Evolutionary conservation across 2,888 invertebrate genomes (phyloP).

Genomic region (Napeogenes inachia): DNA sequence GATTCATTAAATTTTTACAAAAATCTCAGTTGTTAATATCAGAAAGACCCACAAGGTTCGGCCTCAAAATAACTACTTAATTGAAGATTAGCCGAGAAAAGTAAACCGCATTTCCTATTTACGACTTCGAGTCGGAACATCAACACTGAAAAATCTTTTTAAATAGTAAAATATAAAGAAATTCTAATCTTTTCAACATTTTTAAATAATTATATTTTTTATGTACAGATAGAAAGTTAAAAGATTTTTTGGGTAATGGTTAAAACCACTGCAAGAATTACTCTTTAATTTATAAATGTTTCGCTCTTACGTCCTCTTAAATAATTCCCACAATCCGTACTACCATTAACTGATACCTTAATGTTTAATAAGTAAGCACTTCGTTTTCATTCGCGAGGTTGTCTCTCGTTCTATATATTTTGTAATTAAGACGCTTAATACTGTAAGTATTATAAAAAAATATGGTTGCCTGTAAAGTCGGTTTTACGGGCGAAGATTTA

Average conservation of each 20-base stretch:
- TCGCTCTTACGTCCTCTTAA: constrained; percentile 40
- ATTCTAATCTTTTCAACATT: too few relatives aligned
- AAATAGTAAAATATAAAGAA: too few relatives aligned
- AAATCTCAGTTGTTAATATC: neutral
- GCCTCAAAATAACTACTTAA: constrained; percentile 19
- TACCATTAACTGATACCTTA: constrained; percentile 45
- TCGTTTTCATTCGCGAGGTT: constrained; percentile 23
- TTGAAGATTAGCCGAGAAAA: constrained; percentile 20
- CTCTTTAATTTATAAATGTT: neutral
- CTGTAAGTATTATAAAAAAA: neutral
- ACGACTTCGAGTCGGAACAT: too few relatives aligned
- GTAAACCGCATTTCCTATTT: neutral
- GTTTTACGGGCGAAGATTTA: too few relatives aligned
- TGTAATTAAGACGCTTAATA: neutral
- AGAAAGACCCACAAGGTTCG: constrained; percentile 22
- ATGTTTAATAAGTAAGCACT: constrained; percentile 49
- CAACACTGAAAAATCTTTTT: too few relatives aligned
- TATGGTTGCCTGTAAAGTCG: too few relatives aligned
- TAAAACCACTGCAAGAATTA: neutral
- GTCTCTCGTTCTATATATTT: neutral
- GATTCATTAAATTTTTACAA: too few relatives aligned
- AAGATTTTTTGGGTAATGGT: too few relatives aligned
- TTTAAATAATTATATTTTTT: too few relatives aligned
- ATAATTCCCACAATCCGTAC: constrained; percentile 44
- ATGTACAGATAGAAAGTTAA: too few relatives aligned